Percentiles rank a stretch among this genome's conserved stretches.
phyloP scores from a whole-genome alignment of 1,140 invertebrate genomes.

The Helicorthomorpha holstii region DNA sequence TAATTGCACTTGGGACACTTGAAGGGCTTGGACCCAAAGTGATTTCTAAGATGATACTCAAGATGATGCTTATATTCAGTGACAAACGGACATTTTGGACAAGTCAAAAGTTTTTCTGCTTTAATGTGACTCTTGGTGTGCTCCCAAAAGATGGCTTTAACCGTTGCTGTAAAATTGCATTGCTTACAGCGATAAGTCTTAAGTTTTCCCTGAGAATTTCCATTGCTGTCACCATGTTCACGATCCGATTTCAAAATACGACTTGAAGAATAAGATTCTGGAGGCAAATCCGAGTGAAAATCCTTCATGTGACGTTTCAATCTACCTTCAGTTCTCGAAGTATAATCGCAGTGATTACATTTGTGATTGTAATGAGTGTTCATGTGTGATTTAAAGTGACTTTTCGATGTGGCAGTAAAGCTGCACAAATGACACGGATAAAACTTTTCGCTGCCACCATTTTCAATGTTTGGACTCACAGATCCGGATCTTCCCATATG shows the following conservation, averaged over 20 bases:
- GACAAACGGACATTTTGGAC: slow-evolving; percentile 85
- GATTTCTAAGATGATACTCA: slow-evolving; percentile 92
- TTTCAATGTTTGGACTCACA: background rate
- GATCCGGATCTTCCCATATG: background rate
- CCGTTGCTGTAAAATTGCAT: slow-evolving; percentile 63
- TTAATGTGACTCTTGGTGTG: slow-evolving; percentile 85
- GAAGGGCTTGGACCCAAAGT: slow-evolving; percentile 90
- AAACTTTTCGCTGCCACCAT: slow-evolving; percentile 1
- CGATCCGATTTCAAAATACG: slow-evolving; percentile 48
- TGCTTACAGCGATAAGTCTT: slow-evolving; percentile 86
- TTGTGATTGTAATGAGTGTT: slow-evolving; percentile 32
- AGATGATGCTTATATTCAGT: slow-evolving; percentile 98
- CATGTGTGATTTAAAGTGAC: slow-evolving; percentile 33
- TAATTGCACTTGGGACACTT: slow-evolving; percentile 85
- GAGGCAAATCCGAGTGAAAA: slow-evolving; percentile 4
- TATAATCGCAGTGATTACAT: slow-evolving; percentile 38
- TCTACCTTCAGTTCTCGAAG: slow-evolving; percentile 31
- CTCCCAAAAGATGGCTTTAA: slow-evolving; percentile 83
- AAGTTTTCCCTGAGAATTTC: slow-evolving; percentile 50
- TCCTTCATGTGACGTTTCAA: slow-evolving; percentile 32
- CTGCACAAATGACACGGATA: slow-evolving; percentile 22
- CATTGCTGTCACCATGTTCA: background rate
- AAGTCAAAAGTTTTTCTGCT: slow-evolving; percentile 74
- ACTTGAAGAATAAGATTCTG: slow-evolving; percentile 13
- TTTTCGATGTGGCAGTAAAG: slow-evolving; percentile 21